Conservation (phyloP, 2,888 invertebrate species). For the Parapristionchus giblindavisi region DNA sequence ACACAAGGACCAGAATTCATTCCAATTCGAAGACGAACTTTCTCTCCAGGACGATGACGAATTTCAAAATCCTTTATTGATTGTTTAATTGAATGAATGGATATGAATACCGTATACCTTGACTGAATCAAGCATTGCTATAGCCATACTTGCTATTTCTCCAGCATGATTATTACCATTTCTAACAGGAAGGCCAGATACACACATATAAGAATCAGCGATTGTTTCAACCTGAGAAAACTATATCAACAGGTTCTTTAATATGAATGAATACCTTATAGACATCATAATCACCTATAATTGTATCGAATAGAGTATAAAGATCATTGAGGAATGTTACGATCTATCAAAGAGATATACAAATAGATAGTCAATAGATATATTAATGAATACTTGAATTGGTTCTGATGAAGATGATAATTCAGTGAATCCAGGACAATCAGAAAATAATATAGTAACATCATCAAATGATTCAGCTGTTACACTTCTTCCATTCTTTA, state of each 20-base stretch:
- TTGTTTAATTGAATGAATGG: not conserved
- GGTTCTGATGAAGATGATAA: constrained; percentile 46
- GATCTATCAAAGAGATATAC: constrained; percentile 76
- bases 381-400: constrained; percentile 43
- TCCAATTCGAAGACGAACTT: constrained; percentile 53
- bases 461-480: constrained; percentile 48
- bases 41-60: constrained; percentile 52
- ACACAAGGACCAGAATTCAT: constrained; percentile 53
- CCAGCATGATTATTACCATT: constrained; percentile 56
- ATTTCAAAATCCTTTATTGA: constrained; percentile 50
- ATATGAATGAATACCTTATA: constrained; percentile 59
- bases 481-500: constrained; percentile 49
- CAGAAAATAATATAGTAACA: constrained; percentile 55
- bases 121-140: constrained; percentile 62
- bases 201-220: constrained; percentile 56
- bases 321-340: constrained; percentile 57
- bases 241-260: not conserved
- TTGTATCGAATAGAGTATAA: constrained; percentile 52
- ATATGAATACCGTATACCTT: constrained; percentile 46
- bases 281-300: constrained; percentile 56
- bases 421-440: constrained; percentile 54
- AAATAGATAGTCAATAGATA: not conserved
- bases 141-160: constrained; percentile 59
- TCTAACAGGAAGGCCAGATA: constrained; percentile 48
- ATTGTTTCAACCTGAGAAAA: constrained; percentile 50